Base-by-base conservation (phyloP, 2,797 vertebrate species). In the Chromis chromis region DNA sequence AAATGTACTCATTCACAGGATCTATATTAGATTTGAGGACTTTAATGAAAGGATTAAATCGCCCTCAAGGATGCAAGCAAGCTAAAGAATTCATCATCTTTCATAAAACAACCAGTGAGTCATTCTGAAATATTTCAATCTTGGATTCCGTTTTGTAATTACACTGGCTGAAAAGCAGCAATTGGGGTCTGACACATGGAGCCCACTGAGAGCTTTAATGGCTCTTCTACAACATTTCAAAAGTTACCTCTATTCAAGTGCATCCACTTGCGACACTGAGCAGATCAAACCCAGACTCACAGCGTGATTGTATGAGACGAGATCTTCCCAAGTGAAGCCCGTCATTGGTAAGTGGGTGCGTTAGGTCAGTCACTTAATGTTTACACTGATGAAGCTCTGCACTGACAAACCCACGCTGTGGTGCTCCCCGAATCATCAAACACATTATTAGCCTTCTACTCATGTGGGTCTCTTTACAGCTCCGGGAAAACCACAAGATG, bases 41-140 rank as follows among this genome's bases (percentile, higher is more conserved):
- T 75, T 70, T 70, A 85, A 79, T 78, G 81, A 87, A 86, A 83
- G 76, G 73, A 87, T 79, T 76, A 65, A 81, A 60, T 62, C 59
- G 69, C 70, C 65, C 31, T 75, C 33, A 54, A 57, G 79, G 70
- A n/a, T 3, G 6, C 46, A 46, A 56, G 39, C 1, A 59, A 81
- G 68, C 59, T 33, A 31, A 77, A 84, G 21, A 61, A 69, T 21
- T 61, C 40, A 25, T 14, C 8, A 40, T 57, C 31, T 69, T 12
- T 8, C 42, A 39, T 27, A 33, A 57, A 74, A 55, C 28, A 70
- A 54, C 11, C 19, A 22, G 17, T 22, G 70, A 67, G 11, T 75
- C 69, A 66, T 66, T 36, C 17, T 27, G 13, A 73, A 27, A n/a
- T 19, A 36, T 33, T 48, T 76, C 0, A 16, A 19, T 60, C 19